Evolutionary conservation across 2,113 vertebrate genomes (phyloP).

Genomic region (Lynx canadensis): DNA sequence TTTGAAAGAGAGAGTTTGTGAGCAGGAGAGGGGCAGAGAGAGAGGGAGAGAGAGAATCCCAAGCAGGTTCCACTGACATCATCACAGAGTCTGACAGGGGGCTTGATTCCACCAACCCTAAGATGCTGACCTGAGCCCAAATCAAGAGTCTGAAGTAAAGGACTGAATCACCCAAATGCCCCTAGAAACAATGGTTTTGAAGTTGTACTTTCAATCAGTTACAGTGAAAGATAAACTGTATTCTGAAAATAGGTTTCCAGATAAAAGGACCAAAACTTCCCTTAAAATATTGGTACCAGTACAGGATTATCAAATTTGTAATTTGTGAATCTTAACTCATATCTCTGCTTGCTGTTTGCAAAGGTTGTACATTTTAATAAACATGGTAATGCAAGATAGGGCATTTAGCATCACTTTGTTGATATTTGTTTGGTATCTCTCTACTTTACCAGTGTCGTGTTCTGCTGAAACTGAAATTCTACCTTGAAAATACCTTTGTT

Average conservation of each 20-base stretch:
- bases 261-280: neutral
- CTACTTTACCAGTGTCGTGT: neutral
- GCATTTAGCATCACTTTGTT: neutral
- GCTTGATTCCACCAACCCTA: too few species aligned
- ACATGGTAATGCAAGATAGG: neutral
- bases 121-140: too few species aligned
- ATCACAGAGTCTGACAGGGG: too few species aligned
- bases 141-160: too few species aligned
- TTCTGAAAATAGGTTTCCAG: constrained; percentile 16
- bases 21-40: too few species aligned
- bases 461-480: neutral
- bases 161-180: too few species aligned
- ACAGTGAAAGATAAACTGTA: neutral
- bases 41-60: too few species aligned
- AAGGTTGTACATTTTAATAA: neutral
- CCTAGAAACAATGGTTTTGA: neutral
- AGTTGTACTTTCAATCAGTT: neutral
- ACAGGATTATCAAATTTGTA: neutral
- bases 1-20: too few species aligned
- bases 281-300: neutral
- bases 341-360: neutral
- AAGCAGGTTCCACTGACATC: too few species aligned
- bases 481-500: neutral
- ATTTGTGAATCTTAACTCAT: neutral
- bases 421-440: neutral